Conservation (phyloP, 2,113 vertebrate species). For the Centropristis striata region DNA sequence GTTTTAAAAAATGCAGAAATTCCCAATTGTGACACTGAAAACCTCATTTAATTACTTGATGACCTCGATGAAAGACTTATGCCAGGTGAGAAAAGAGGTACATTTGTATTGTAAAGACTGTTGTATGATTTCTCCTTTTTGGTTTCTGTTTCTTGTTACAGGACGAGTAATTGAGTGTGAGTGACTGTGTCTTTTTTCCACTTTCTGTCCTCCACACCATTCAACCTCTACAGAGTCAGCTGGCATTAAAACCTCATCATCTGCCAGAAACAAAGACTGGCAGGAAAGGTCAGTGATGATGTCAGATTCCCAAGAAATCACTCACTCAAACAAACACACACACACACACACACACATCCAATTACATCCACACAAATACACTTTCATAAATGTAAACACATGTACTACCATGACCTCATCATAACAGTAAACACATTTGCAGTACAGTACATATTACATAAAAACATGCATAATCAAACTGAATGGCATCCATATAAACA, state of each 20-base stretch:
- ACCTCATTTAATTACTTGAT: too few species aligned
- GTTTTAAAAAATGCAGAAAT: too few species aligned
- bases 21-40: too few species aligned
- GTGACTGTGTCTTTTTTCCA: not conserved
- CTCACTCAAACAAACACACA: constrained; percentile 25
- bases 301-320: constrained; percentile 4
- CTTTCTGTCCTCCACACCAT: not conserved
- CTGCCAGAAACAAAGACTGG: constrained; percentile 57
- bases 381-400: not conserved
- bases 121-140: too few species aligned
- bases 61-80: too few species aligned
- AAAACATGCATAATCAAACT: not conserved
- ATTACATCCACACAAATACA: not conserved
- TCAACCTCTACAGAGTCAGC: not conserved
- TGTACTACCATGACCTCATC: not conserved
- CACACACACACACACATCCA: not conserved
- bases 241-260: constrained; percentile 69
- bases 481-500: not conserved
- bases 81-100: too few species aligned
- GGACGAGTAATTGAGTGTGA: not conserved
- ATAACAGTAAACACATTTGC: not conserved
- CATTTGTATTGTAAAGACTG: too few species aligned
- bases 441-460: not conserved
- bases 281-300: constrained; percentile 57
- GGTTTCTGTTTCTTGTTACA: too few species aligned